These are phyloP conservation scores for Troilus luridus DNA, from an alignment of 2,888 invertebrate genomes.

Conservation along the genomic window DNA sequence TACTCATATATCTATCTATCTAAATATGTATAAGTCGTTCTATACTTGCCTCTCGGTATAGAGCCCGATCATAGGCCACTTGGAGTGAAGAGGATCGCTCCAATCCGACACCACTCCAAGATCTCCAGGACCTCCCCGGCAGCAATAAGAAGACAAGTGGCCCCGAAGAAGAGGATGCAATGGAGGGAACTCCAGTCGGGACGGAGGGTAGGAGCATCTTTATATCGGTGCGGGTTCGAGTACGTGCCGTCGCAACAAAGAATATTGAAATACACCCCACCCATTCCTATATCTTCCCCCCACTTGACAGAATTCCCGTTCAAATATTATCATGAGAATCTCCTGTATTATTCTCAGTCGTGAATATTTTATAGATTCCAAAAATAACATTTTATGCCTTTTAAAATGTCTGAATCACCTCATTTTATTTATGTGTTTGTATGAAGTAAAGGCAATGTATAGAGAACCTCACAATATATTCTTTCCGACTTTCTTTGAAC, in stretches of 20 bases:
- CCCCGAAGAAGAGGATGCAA: not conserved
- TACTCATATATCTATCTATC: no score
- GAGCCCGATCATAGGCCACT: not conserved
- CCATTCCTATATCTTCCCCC: not conserved
- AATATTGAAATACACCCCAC: constrained; percentile 36
- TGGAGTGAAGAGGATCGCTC: not conserved
- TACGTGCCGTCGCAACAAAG: constrained; percentile 18
- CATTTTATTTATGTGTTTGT: not conserved
- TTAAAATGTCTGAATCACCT: not conserved
- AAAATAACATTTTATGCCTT: not conserved
- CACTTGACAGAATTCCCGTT: not conserved
- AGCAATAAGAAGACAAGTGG: constrained; percentile 32
- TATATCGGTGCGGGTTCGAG: not conserved
- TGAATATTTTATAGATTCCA: not conserved
- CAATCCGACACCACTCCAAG: not conserved
- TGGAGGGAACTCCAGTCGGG: not conserved
- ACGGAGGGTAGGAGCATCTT: not conserved
- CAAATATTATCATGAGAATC: not conserved
- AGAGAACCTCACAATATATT: not conserved
- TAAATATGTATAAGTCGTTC: not conserved
- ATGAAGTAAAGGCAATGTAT: not conserved
- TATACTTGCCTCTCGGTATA: not conserved
- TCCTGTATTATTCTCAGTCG: not conserved
- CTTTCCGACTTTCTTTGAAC: not conserved
- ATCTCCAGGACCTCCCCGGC: not conserved